Evolutionary conservation across 2,888 invertebrate species (phyloP), one percentile per base, ranked within the genome.

Genomic region (Brenthis ino): DNA sequence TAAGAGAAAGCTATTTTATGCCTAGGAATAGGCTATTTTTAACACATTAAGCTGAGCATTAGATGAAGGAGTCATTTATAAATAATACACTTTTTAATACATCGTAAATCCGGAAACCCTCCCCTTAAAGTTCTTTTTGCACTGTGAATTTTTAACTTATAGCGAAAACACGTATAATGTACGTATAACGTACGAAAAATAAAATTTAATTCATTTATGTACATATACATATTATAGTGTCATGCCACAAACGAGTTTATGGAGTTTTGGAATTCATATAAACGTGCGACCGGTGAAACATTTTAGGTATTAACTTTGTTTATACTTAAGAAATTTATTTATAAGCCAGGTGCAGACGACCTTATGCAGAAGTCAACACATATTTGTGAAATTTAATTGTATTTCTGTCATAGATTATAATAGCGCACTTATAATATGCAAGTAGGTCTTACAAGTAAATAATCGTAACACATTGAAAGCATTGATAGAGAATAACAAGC

Each of bases 191-290:
- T 37, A 60, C 1, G 28, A 60, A 48, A 8, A 33, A 28, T n/a
- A 50, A 60, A 50, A 50, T 50, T 13, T n/a, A 50, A 60, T 60
- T 33, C n/a, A 28, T 50, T 16, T 60, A 60, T 50, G n/a, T 24
- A 28, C 28, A 28, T 28, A 28, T 28, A 28, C 3, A 24, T 24
- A 16, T 50, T 20, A n/a, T n/a, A 60, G 8, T 28, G 5, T 8
- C 48, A 43, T 43, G 37, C 37, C 11, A 43, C 13, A 24, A 24
- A 48, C 24, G 28, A 50, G n/a, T 50, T 28, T 5, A 55, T 50
- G 53, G 72, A 70, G 75, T 75, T 75, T 75, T 72, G 65, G 73
- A 75, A 72, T 75, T 75, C 75, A 75, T 72, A 69, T 72, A 74
- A 74, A 64, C 69, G 69, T 67, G 47, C 61, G 60, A 71, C 67